Percentiles rank a stretch among this genome's conserved stretches.
Evolutionary conservation across 2,888 invertebrate species (phyloP).

Genomic region (Himalopsyche japonica): DNA sequence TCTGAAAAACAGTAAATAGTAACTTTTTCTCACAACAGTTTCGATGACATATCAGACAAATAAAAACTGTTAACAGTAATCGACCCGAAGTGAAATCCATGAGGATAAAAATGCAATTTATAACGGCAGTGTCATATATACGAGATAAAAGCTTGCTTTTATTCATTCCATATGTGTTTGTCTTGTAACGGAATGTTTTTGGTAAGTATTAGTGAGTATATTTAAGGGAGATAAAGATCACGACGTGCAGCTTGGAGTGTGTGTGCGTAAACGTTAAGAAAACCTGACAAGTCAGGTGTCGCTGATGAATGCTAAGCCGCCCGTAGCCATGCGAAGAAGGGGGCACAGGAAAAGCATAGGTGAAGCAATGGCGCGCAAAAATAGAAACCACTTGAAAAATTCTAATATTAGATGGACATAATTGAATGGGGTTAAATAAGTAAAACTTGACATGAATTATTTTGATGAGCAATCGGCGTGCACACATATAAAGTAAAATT

Average conservation of each 20-base stretch:
- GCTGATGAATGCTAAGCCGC: conserved; percentile 17
- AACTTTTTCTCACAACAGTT: conserved; percentile 43
- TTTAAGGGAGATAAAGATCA: background rate
- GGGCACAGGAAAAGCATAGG: background rate
- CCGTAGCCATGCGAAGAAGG: background rate
- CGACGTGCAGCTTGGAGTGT: background rate
- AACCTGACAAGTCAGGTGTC: conserved; percentile 8
- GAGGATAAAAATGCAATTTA: background rate
- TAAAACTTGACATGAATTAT: background rate
- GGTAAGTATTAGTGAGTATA: background rate
- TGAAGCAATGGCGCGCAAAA: background rate
- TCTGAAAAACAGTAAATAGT: background rate
- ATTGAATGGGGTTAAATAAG: too few species aligned
- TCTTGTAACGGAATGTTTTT: background rate
- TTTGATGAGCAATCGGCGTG: too few species aligned
- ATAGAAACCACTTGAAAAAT: background rate
- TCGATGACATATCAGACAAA: conserved; percentile 54
- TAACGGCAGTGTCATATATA: background rate
- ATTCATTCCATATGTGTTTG: background rate
- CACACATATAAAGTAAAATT: too few species aligned
- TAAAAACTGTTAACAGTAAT: background rate
- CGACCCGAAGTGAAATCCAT: background rate
- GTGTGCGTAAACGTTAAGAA: conserved; percentile 7
- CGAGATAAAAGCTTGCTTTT: background rate
- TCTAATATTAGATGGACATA: too few species aligned